These are phyloP conservation scores for Drosophila emarginata DNA, from an alignment of 2,888 invertebrate species.

Conservation along the genomic window DNA sequence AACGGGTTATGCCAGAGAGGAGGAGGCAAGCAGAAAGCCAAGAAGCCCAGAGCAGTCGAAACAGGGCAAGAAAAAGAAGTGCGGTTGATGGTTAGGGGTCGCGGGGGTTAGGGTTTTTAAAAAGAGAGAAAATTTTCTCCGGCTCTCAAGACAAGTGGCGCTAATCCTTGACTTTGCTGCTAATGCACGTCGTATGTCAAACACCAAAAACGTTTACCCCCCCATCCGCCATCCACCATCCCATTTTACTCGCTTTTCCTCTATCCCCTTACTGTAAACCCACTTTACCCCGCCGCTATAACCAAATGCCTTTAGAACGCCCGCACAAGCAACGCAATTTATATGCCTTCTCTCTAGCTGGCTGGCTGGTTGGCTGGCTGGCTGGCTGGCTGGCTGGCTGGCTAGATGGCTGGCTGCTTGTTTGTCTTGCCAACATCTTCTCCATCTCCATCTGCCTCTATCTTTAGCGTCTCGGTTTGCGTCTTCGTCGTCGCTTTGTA, in stretches of 20 bases:
- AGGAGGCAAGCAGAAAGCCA: background rate
- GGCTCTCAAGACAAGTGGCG: slow-evolving; percentile 72
- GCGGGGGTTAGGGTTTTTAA: background rate
- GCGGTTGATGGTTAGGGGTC: background rate
- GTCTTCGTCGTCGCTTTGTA: slow-evolving; percentile 53
- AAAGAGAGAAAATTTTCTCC: slow-evolving; percentile 5
- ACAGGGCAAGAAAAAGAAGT: background rate
- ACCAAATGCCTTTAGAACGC: background rate
- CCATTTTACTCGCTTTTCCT: background rate
- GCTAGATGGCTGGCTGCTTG: slow-evolving; percentile 31
- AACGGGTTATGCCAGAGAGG: slow-evolving; percentile 9
- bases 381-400: slow-evolving; percentile 18
- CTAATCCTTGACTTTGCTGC: slow-evolving; percentile 77
- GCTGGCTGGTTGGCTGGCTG: slow-evolving; percentile 30
- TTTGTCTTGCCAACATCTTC: slow-evolving; percentile 57
- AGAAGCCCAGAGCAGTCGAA: background rate
- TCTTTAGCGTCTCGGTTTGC: background rate
- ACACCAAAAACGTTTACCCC: slow-evolving; percentile 73
- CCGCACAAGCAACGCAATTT: slow-evolving; percentile 64
- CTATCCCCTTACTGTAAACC: background rate
- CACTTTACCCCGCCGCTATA: background rate
- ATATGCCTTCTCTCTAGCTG: slow-evolving; percentile 63
- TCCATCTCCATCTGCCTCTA: slow-evolving; percentile 24
- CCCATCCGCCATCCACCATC: no score
- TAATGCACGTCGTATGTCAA: slow-evolving; percentile 77